Evolutionary conservation across 2,113 vertebrate species (phyloP), one percentile per base, ranked within the genome.

Genomic region (Oreotragus oreotragus): DNA sequence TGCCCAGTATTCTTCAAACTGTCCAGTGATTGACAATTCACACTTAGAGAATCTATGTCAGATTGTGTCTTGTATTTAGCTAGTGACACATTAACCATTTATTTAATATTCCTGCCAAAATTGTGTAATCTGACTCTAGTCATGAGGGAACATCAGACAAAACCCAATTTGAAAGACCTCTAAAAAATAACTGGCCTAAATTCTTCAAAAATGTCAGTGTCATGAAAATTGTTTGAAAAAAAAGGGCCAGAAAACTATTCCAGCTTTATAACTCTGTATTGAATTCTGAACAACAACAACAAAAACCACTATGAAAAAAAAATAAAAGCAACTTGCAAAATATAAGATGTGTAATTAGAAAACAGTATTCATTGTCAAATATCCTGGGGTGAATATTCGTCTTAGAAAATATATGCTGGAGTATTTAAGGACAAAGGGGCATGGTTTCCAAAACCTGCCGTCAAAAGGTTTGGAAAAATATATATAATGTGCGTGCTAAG

Each of bases 131-230:
- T 96, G 93, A 94, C 88, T 95, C 77, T 91, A 96, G 84, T 96
- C 93, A 91, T 91, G 53, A 88, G 96, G 62, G 86, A 97, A 83
- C 73, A 96, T 89, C 57, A 88, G 62, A 89, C 84, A 97, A 96
- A 96, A 96, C 45, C 84, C 91, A 94, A 45, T 96, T 95, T 92
- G 73, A 97, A 36, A 90, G 81, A 87, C 94, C 47, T 90, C 90
- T 79, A 89, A 96, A 88, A 97, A 97, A 95, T 80, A 96, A 95
- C 95, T 94, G 96, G 23, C 91, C 91, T 96, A 86, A 86, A 96
- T 97, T 97, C 85, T 91, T 97, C 62, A 51, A 84, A 97, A 93
- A 89, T 93, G 93, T 90, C 97, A 64, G 70, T 73, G 95, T 95
- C 94, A 76, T 80, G 64, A 96, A 95, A 94, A 5, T 4, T 30